Evolutionary conservation across 2,113 vertebrate genomes (phyloP).

Genomic region (Ptilonorhynchus violaceus): DNA sequence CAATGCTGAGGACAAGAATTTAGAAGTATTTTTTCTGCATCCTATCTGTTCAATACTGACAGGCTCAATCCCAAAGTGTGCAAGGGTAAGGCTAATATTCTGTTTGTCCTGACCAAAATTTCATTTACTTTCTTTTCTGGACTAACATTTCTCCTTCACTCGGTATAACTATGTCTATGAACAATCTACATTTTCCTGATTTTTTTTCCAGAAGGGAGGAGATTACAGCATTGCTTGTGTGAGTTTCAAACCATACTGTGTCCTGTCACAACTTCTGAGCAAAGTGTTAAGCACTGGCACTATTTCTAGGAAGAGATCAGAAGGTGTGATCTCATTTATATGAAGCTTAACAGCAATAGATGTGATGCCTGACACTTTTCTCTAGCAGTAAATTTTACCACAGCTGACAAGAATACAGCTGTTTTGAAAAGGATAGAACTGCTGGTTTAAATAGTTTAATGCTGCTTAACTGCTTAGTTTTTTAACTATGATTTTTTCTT

Average conservation of each 20-base stretch:
- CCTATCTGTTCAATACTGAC: neutral
- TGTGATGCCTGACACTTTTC: neutral
- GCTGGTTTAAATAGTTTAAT: neutral
- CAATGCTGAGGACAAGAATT: neutral
- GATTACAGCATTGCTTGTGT: neutral
- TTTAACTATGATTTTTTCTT: neutral
- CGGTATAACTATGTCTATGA: neutral
- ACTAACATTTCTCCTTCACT: neutral
- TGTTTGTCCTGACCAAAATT: neutral
- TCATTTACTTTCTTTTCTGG: neutral
- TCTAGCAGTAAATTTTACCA: neutral
- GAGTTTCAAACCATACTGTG: neutral
- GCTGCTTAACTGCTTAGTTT: neutral
- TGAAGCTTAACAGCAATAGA: neutral
- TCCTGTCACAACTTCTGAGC: neutral
- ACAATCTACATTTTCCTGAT: neutral
- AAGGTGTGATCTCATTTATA: conserved; percentile 35
- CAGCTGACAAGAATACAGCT: neutral
- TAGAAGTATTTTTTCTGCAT: neutral
- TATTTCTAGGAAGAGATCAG: neutral
- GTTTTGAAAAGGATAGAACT: neutral
- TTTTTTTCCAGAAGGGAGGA: neutral
- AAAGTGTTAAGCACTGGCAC: neutral
- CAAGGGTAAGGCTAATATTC: neutral
- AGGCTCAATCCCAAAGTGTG: neutral